Evolutionary conservation across 2,888 invertebrate genomes (phyloP).

Genomic region (Stenotaenia linearis): DNA sequence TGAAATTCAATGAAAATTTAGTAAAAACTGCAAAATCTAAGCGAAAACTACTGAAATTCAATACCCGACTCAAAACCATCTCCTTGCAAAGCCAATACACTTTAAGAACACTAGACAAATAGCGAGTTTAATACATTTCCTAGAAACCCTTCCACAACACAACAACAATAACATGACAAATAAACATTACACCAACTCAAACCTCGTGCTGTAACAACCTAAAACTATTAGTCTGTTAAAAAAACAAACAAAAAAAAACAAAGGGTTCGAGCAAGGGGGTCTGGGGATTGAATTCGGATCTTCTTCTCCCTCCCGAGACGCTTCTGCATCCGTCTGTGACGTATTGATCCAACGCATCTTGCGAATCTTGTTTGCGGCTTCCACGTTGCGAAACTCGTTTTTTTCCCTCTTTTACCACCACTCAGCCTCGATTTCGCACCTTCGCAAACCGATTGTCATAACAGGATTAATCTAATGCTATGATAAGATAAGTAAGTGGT

Average conservation of each 20-base stretch:
- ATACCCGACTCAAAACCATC: too few relatives aligned
- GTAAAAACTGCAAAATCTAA: neutral
- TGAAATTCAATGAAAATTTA: too few relatives aligned
- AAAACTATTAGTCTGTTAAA: too few relatives aligned
- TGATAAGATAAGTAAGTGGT: neutral
- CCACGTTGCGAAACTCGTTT: neutral
- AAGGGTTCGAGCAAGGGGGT: neutral
- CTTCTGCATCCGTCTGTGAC: neutral
- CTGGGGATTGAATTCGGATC: neutral
- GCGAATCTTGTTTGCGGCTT: slow-evolving; percentile 17
- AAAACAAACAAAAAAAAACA: too few relatives aligned
- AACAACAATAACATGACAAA: too few relatives aligned
- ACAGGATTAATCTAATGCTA: neutral
- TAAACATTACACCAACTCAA: too few relatives aligned
- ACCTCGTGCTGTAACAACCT: too few relatives aligned
- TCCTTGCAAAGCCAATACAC: too few relatives aligned
- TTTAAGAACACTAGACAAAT: too few relatives aligned
- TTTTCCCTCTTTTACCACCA: neutral
- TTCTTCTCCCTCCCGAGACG: slow-evolving; percentile 16
- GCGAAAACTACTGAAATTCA: too few relatives aligned
- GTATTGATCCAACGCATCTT: slow-evolving; percentile 2
- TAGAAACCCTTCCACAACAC: too few relatives aligned
- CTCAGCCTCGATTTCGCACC: neutral
- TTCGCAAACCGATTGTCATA: neutral
- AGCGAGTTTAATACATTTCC: too few relatives aligned